phyloP scores from a whole-genome alignment of 2,113 vertebrate species.

The Psephotus haematonotus region DNA sequence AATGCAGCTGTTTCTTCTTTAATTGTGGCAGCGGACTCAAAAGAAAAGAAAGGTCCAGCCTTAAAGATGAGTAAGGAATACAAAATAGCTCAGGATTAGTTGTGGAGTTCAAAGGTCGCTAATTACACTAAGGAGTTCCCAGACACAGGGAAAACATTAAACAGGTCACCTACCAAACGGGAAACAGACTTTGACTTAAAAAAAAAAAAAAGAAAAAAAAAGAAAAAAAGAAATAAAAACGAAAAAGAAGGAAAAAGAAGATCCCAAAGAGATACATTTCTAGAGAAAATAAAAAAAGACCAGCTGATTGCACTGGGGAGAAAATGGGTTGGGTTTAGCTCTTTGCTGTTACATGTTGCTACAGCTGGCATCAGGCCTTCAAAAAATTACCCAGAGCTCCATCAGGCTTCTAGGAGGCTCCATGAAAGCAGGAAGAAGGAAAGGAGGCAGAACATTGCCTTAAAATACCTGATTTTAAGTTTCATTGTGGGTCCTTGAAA shows the following conservation, averaged over 20 bases:
- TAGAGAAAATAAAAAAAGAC: slow-evolving; percentile 76
- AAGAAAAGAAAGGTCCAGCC: slow-evolving; percentile 87
- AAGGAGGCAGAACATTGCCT: background rate
- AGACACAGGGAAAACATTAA: slow-evolving; percentile 87
- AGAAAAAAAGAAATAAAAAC: background rate
- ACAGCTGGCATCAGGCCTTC: slow-evolving; percentile 41
- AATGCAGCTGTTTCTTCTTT: slow-evolving; percentile 91
- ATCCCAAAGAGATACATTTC: slow-evolving; percentile 79
- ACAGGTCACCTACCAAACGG: slow-evolving; percentile 87
- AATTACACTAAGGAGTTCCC: slow-evolving; percentile 89
- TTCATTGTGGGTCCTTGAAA: background rate
- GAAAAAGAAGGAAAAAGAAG: slow-evolving; percentile 42
- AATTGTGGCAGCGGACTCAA: slow-evolving; percentile 82
- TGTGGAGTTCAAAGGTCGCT: slow-evolving; percentile 85
- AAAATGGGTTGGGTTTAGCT: slow-evolving; percentile 64
- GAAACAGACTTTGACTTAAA: slow-evolving; percentile 83
- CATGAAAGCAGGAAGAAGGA: background rate
- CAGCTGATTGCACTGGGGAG: slow-evolving; percentile 70
- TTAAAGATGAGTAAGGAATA: slow-evolving; percentile 88
- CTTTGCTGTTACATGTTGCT: background rate
- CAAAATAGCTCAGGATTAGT: slow-evolving; percentile 87
- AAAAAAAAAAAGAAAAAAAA: slow-evolving; percentile 58
- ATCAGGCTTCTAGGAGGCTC: slow-evolving; percentile 10
- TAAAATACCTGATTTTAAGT: background rate
- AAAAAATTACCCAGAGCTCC: slow-evolving; percentile 25